Base-by-base conservation (phyloP, 1,140 invertebrate species). In the Lamellibrachia luymesi region DNA sequence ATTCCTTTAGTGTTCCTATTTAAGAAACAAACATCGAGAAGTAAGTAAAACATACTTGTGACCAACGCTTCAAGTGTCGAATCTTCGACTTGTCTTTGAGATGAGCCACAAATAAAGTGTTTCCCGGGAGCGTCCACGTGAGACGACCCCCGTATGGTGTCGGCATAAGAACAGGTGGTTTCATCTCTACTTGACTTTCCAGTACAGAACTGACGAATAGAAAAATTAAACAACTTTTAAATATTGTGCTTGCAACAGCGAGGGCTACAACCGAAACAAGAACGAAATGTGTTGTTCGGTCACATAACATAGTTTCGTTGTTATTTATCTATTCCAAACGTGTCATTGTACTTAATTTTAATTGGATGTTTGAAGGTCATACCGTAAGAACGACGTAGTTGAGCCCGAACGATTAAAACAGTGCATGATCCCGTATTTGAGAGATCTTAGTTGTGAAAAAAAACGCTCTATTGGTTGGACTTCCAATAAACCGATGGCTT, bases 31-130 rank as follows among this genome's bases (percentile, higher is more conserved):
- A 38, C 38, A 38, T 38, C 38, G 38, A 38, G 38, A 38, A 38
- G 64, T 50, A 51, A 51, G 5, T 22, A 17, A 17, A 64, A 13
- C 4, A 17, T 92, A 80, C 64, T n/a, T 91, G 90, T 13, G 91
- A 96, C 96, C 96, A 97, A 92, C 97, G 94, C 94, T 97, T 97
- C 95, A 98, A 98, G 97, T 99, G 98, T 95, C 99, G 97, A 95
- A 99, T 99, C 95, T 98, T 99, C 95, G 97, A 97, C 95, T 99
- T 99, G 95, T 99, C 99, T 96, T 99, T 99, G 93, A 99, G 96
- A 96, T 99, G 99, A 51, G 98, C 98, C 94, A 99, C 98, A 97
- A 99, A 98, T 96, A 99, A 99, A 2, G 99, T 99, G 96, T 99
- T 99, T 90, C 99, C 99, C 1, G 99, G 99, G 91, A 99, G 96